These are phyloP conservation scores for Catharus fuscescens DNA, from an alignment of 2,113 vertebrate genomes.

Conservation along the genomic window DNA sequence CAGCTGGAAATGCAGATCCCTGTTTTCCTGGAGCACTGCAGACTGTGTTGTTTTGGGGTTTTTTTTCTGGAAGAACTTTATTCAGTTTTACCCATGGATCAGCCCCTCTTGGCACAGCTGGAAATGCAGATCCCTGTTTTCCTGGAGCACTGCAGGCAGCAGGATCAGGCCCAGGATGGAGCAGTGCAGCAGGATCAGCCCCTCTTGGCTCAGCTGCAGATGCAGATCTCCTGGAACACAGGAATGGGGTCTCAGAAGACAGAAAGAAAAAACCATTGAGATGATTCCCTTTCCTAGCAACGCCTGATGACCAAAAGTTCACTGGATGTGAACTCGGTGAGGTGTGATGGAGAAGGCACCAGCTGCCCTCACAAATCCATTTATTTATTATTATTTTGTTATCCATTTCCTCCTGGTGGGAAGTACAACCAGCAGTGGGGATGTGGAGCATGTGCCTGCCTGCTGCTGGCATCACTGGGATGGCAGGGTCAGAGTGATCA, in stretches of 20 bases:
- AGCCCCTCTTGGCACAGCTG: no score
- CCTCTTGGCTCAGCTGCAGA: not conserved
- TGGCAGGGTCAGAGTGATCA: slow-evolving; percentile 11
- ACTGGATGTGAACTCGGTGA: not conserved
- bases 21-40: not conserved
- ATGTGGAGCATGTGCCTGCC: not conserved
- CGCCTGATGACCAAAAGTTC: not conserved
- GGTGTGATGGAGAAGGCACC: not conserved
- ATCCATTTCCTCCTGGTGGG: not conserved
- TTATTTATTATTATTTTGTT: not conserved
- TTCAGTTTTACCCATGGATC: no score
- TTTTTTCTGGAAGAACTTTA: no score
- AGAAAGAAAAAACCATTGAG: not conserved
- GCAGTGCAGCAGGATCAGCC: no score
- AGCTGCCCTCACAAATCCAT: not conserved
- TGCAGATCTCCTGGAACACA: not conserved
- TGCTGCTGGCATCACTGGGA: not conserved
- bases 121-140: no score
- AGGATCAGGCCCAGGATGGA: no score
- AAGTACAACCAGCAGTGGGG: not conserved
- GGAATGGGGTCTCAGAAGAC: not conserved
- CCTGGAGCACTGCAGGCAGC: no score
- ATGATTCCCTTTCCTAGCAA: not conserved
- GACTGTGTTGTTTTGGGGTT: no score
- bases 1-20: not conserved